phyloP scores from a whole-genome alignment of 2,797 vertebrate genomes.

The Brachymystax lenok region DNA sequence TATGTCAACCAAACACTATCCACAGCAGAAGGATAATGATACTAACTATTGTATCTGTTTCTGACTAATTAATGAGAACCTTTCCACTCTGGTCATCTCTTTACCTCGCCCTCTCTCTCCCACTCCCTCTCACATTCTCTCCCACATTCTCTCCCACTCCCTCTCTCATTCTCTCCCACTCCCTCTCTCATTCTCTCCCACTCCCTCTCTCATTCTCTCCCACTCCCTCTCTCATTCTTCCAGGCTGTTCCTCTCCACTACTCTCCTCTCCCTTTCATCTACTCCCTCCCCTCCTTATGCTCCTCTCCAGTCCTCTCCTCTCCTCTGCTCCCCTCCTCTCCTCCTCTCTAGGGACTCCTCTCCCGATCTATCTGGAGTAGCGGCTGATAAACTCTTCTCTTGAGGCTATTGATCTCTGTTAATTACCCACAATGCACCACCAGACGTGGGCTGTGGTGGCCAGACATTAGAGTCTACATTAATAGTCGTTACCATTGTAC shows the following conservation, averaged over 20 bases:
- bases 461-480: constrained; percentile 62
- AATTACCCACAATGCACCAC: constrained; percentile 66
- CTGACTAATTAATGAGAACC: constrained; percentile 24
- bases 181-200: too few species aligned
- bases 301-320: background rate
- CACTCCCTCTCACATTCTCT: constrained; percentile 2
- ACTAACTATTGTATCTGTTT: constrained; percentile 17
- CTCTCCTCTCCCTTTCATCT: too few species aligned
- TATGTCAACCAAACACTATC: background rate
- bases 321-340: background rate
- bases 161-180: constrained; percentile 19
- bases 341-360: constrained; percentile 28
- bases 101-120: constrained; percentile 2
- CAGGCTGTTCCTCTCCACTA: too few species aligned
- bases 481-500: constrained; percentile 45
- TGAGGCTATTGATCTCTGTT: constrained; percentile 57
- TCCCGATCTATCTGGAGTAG: constrained; percentile 33
- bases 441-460: constrained; percentile 35
- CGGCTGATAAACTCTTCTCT: constrained; percentile 47
- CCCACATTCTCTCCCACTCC: background rate
- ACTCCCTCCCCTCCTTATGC: too few species aligned
- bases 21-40: constrained; percentile 59
- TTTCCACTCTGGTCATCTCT: constrained; percentile 2
- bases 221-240: too few species aligned
- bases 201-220: too few species aligned